Base-by-base conservation (phyloP, 2,113 vertebrate species). In the Alouatta palliata region DNA sequence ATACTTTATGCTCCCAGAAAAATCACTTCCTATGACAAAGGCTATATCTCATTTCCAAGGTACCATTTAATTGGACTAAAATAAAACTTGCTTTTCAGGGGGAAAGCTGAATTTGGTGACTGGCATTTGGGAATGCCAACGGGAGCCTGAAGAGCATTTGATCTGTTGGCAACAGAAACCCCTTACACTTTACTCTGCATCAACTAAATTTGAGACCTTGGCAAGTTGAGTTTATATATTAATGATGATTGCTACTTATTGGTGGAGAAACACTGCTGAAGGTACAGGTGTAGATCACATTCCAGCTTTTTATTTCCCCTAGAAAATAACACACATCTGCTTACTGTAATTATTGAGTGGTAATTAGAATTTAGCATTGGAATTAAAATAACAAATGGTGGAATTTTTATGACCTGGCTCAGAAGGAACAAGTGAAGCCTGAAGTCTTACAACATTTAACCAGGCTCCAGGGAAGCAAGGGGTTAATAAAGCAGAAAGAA, bases 141-240 rank as follows among this genome's bases (percentile, higher is more conserved):
- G 85, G 66, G 58, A 95, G 85, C 70, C 80, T 90, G 82, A 96
- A 95, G 94, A 93, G 66, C 21, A n/a, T 90, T 43, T 96, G 76
- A 91, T 91, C 56, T 84, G 79, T 80, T 98, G 94, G 94, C 97
- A 97, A 75, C n/a, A 97, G 87, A 98, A 98, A 88, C 54, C 84
- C 40, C 40, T 23, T 54, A 43, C 68, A 11, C 17, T 19, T 2
- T 45, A 5, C 75, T 79, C 30, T 47, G 64, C 1, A 11, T 89
- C 77, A 83, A 87, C 92, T 79, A 40, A 81, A 94, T 85, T 6
- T 71, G 71, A 91, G 89, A 77, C 56, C 54, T 84, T 8, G 9
- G 76, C 70, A 87, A 58, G 79, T 32, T 21, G 32, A 66, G 61
- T 64, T 95, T 30, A 84, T 49, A 83, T 75, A 84, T 61, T 58